Conservation (phyloP, 53 echinoderm and acorn worm genomes). For the Glandiceps talaboti region DNA sequence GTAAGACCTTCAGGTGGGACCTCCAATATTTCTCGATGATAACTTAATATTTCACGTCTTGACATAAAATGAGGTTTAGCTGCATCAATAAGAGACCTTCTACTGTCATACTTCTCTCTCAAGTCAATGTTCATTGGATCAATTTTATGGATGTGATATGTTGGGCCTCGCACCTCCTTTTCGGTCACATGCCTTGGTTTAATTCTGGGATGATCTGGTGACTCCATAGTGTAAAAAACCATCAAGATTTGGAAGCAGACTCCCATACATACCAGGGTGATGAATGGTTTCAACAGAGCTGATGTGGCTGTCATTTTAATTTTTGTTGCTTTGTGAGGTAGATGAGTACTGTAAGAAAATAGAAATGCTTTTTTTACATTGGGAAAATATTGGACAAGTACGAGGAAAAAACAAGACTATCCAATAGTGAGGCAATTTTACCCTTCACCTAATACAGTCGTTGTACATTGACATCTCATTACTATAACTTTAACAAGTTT, state of each 20-base stretch:
- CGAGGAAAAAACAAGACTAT: too few species aligned
- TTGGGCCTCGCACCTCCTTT: slow-evolving; percentile 37
- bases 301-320: too few species aligned
- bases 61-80: slow-evolving; percentile 21
- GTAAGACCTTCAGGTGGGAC: background rate
- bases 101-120: slow-evolving; percentile 30
- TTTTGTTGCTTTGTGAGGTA: too few species aligned
- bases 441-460: too few species aligned
- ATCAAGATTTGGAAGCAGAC: background rate
- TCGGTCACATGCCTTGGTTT: slow-evolving; percentile 19
- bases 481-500: too few species aligned
- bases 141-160: slow-evolving; percentile 32
- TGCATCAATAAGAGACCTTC: slow-evolving; percentile 21
- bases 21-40: slow-evolving; percentile 14
- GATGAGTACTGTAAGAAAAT: too few species aligned
- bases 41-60: slow-evolving; percentile 27
- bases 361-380: too few species aligned
- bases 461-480: too few species aligned
- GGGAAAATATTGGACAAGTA: too few species aligned
- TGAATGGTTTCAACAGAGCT: background rate
- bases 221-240: background rate
- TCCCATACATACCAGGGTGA: background rate
- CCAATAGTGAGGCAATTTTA: too few species aligned
- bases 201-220: background rate
- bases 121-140: slow-evolving; percentile 31